Percentiles rank a stretch among this genome's conserved stretches.
These are phyloP conservation scores for Rhopilema esculentum DNA, from an alignment of 30 jellyfish, hydroid and myxozoan genomes.

Conservation along the genomic window DNA sequence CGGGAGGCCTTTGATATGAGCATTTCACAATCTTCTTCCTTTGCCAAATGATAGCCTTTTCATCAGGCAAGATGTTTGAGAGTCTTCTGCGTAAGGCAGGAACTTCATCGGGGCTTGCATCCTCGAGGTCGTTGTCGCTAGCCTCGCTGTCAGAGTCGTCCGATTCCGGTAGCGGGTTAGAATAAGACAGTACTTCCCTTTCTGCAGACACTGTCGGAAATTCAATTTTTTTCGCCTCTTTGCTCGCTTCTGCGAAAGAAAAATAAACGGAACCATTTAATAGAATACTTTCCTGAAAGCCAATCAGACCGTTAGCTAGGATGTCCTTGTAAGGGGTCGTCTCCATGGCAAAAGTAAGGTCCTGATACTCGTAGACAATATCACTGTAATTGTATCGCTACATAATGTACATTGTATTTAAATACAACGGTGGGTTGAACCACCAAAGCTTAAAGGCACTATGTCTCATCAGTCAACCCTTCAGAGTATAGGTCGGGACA, in stretches of 20 bases:
- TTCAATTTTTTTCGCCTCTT: neutral
- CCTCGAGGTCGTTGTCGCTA: slow-evolving; percentile 48
- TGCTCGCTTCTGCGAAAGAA: neutral
- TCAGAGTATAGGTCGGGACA: too few species aligned
- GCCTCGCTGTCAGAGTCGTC: slow-evolving; percentile 41
- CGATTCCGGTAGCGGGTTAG: slow-evolving; percentile 1
- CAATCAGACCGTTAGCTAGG: neutral
- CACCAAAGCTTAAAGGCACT: too few species aligned
- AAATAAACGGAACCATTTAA: neutral
- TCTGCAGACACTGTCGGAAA: slow-evolving; percentile 10
- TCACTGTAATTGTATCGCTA: too few species aligned
- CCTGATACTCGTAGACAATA: too few species aligned
- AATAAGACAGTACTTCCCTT: slow-evolving; percentile 15
- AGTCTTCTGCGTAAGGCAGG: slow-evolving; percentile 41
- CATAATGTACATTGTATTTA: too few species aligned
- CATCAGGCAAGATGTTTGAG: slow-evolving; percentile 15
- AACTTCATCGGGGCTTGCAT: slow-evolving; percentile 59
- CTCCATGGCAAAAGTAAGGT: too few species aligned
- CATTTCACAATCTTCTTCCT: slow-evolving; percentile 54
- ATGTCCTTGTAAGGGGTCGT: too few species aligned
- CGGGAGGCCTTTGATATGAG: slow-evolving; percentile 44
- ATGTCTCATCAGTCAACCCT: too few species aligned
- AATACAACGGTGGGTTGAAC: too few species aligned
- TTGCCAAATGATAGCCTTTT: slow-evolving; percentile 22
- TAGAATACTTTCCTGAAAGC: neutral